These are phyloP conservation scores for Tapera naevia DNA, from an alignment of 2,797 vertebrate species.

Conservation along the genomic window DNA sequence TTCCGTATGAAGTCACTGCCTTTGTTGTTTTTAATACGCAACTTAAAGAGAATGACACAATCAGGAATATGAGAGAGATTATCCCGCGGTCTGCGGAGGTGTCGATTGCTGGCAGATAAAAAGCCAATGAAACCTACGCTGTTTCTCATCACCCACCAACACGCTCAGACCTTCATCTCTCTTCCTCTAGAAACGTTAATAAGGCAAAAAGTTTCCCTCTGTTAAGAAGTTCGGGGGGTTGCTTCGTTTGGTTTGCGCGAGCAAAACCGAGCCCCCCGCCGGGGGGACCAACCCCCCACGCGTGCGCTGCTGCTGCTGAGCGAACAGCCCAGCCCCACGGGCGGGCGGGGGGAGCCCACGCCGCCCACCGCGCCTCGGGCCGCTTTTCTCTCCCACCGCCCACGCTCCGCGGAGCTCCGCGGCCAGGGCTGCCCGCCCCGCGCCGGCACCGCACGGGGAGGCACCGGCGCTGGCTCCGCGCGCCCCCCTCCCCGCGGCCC, in stretches of 20 bases:
- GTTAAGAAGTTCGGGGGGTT: not conserved
- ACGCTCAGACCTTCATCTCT: not conserved
- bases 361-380: not conserved
- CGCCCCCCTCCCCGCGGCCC: too few species aligned
- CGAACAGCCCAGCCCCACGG: too few species aligned
- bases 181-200: not conserved
- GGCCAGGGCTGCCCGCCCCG: not conserved
- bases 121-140: slow-evolving; percentile 48
- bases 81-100: slow-evolving; percentile 59
- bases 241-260: not conserved
- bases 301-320: too few species aligned
- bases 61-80: slow-evolving; percentile 52
- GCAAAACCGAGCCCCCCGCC: not conserved
- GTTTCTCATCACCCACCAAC: slow-evolving; percentile 44
- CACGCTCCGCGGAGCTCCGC: not conserved
- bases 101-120: slow-evolving; percentile 52
- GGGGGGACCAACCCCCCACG: too few species aligned
- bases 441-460: not conserved
- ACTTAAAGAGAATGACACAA: slow-evolving; percentile 75
- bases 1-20: slow-evolving; percentile 76
- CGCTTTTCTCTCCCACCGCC: not conserved
- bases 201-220: not conserved
- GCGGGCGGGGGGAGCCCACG: too few species aligned
- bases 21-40: slow-evolving; percentile 76
- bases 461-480: too few species aligned